Percentiles rank a stretch among this genome's conserved stretches.
These are phyloP conservation scores for Philopedon plagiatum DNA, from an alignment of 2,888 invertebrate species.

Conservation along the genomic window DNA sequence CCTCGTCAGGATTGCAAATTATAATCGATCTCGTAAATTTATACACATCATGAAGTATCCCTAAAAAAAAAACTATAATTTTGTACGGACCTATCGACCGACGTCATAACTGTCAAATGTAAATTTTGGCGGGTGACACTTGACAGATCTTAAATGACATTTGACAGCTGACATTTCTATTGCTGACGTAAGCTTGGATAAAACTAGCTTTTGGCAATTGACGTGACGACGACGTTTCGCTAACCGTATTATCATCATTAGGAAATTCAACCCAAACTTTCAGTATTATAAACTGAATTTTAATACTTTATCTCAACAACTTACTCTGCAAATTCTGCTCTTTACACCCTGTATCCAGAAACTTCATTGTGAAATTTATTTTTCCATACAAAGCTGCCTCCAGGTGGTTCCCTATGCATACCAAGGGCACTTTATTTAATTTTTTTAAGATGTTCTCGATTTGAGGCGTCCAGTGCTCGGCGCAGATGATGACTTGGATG, in stretches of 20 bases:
- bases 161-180: no score
- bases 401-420: constrained; percentile 80
- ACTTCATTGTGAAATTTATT: constrained; percentile 69
- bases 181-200: no score
- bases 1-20: constrained; percentile 75
- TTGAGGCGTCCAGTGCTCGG: constrained; percentile 76
- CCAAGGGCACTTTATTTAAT: constrained; percentile 72
- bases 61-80: no score
- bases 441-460: constrained; percentile 73
- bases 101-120: no score
- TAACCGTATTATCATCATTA: no score
- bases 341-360: constrained; percentile 59
- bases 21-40: constrained; percentile 73
- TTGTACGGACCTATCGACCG: no score
- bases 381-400: constrained; percentile 84
- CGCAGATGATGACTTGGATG: constrained; percentile 75
- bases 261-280: no score
- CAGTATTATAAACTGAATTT: no score
- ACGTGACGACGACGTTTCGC: no score
- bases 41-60: constrained; percentile 70
- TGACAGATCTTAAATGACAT: no score
- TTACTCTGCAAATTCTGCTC: constrained; percentile 68
- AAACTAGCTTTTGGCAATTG: no score
- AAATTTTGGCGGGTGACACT: no score
- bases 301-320: constrained; percentile 54